Percentiles rank a stretch among this genome's conserved stretches.
These are phyloP conservation scores for Callosobruchus maculatus DNA, from an alignment of 2,888 invertebrate species.

Conservation along the genomic window DNA sequence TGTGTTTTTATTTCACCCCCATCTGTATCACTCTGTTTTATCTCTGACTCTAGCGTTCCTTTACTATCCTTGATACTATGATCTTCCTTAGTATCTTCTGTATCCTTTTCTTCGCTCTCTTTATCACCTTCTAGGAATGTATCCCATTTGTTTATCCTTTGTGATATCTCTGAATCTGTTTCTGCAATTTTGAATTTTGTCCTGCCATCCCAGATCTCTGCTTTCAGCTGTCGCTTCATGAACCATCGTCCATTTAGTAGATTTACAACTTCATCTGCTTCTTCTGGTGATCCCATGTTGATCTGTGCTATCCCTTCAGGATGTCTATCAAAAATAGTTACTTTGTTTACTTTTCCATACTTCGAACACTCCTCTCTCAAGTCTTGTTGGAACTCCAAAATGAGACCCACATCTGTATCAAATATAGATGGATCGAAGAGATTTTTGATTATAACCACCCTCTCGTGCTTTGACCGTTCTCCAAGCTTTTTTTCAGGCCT, in stretches of 20 bases:
- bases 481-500: slow-evolving; percentile 87
- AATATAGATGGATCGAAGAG: slow-evolving; percentile 87
- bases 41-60: background rate
- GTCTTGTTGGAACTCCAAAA: slow-evolving; percentile 89
- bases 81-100: slow-evolving; percentile 6
- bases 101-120: slow-evolving; percentile 8
- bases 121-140: slow-evolving; percentile 68
- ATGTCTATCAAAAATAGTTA: slow-evolving; percentile 87
- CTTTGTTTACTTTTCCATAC: slow-evolving; percentile 89
- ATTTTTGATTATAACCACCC: slow-evolving; percentile 89
- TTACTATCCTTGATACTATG: background rate
- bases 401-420: slow-evolving; percentile 81
- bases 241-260: slow-evolving; percentile 89
- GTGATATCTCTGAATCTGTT: slow-evolving; percentile 80
- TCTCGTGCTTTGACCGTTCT: slow-evolving; percentile 83
- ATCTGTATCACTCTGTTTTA: background rate
- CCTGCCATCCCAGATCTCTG: slow-evolving; percentile 92
- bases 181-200: slow-evolving; percentile 83
- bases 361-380: slow-evolving; percentile 84
- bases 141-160: slow-evolving; percentile 84
- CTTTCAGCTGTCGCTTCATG: slow-evolving; percentile 78
- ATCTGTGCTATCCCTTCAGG: slow-evolving; percentile 93
- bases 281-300: slow-evolving; percentile 83
- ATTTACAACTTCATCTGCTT: slow-evolving; percentile 85
- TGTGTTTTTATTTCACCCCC: background rate